phyloP scores from a whole-genome alignment of 2,113 vertebrate genomes.

The Dunckerocampus dactyliophorus region DNA sequence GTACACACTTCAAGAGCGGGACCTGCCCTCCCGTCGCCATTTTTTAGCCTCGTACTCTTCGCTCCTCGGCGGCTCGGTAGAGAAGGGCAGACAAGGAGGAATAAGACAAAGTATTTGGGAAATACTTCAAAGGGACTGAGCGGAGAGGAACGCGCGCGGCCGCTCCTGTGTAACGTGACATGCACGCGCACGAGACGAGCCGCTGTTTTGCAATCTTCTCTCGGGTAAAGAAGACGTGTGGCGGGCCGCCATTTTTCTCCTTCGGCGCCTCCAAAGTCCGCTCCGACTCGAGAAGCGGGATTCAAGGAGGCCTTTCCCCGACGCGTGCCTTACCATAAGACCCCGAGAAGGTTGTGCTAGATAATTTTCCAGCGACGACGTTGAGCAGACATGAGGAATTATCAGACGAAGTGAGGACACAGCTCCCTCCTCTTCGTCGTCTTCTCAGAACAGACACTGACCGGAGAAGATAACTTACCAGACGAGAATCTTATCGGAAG shows the following conservation, averaged over 20 bases:
- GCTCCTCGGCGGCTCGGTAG: slow-evolving; percentile 35
- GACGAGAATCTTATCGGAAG: slow-evolving; percentile 63
- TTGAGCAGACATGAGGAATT: slow-evolving; percentile 50
- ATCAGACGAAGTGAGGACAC: slow-evolving; percentile 43
- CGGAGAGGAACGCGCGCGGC: slow-evolving; percentile 3
- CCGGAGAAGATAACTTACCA: slow-evolving; percentile 49
- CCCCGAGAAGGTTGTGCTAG: slow-evolving; percentile 16
- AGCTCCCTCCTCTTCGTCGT: slow-evolving; percentile 50
- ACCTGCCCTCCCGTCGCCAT: slow-evolving; percentile 79
- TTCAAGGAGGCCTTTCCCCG: slow-evolving; percentile 41
- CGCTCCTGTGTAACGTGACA: slow-evolving; percentile 14
- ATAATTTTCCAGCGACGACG: slow-evolving; percentile 3
- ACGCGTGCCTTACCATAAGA: slow-evolving; percentile 33
- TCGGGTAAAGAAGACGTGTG: slow-evolving; percentile 74
- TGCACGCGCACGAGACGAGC: slow-evolving; percentile 33
- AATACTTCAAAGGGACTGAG: slow-evolving; percentile 1
- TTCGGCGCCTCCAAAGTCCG: slow-evolving; percentile 64
- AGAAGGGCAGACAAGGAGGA: slow-evolving; percentile 37
- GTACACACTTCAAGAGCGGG: slow-evolving; percentile 55
- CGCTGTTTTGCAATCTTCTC: slow-evolving; percentile 45
- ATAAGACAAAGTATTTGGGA: slow-evolving; percentile 26
- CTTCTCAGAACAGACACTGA: slow-evolving; percentile 48
- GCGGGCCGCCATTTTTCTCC: slow-evolving; percentile 76
- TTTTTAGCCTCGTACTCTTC: slow-evolving; percentile 61
- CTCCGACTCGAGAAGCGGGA: slow-evolving; percentile 49